Percentiles rank a stretch among this genome's conserved stretches.
phyloP scores from a whole-genome alignment of 2,888 invertebrate genomes.

The Kryphioiulus occultus region DNA sequence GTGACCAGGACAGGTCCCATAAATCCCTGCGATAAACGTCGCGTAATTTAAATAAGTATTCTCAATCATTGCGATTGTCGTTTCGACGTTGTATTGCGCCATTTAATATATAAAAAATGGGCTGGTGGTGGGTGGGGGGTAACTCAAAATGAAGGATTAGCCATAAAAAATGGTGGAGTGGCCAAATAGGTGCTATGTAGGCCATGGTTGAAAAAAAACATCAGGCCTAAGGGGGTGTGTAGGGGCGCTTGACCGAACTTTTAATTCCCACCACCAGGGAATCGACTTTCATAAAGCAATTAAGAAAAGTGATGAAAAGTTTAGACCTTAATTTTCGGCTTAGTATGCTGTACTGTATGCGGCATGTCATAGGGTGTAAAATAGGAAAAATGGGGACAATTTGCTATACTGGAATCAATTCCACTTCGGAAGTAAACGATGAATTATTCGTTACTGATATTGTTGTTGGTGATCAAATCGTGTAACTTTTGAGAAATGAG shows the following conservation, averaged over 20 bases:
- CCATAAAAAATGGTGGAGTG: not conserved
- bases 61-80: not conserved
- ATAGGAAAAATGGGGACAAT: too few relatives aligned
- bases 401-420: too few relatives aligned
- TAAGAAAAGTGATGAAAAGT: not conserved
- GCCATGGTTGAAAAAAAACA: not conserved
- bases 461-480: too few relatives aligned
- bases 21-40: not conserved
- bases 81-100: not conserved
- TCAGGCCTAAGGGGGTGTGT: not conserved
- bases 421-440: too few relatives aligned
- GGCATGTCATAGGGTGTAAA: not conserved
- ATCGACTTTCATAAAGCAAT: not conserved
- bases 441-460: too few relatives aligned
- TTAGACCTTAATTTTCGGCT: slow-evolving; percentile 13
- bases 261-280: not conserved
- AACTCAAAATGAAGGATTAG: not conserved
- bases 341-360: too few relatives aligned
- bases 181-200: not conserved
- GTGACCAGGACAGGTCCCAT: not conserved
- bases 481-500: too few relatives aligned
- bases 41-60: not conserved
- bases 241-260: slow-evolving; percentile 14
- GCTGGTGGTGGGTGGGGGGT: not conserved
- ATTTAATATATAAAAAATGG: not conserved